Base-by-base conservation (phyloP, 2,797 vertebrate genomes). In the Esox lucius region DNA sequence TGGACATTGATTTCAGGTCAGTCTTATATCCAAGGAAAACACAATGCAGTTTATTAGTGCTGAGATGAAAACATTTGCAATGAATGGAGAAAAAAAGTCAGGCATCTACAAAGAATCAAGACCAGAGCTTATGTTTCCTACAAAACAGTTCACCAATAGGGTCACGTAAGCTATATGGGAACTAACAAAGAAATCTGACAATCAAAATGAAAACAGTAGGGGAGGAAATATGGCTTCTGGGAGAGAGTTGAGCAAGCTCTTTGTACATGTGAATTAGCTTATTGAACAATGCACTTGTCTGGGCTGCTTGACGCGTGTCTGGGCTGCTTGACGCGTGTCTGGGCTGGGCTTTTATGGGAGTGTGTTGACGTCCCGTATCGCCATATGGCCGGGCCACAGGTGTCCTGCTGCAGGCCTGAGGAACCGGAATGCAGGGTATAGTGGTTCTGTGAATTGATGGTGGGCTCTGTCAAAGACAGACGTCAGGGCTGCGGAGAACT, bases 1-100 rank as follows among this genome's bases (percentile, higher is more conserved):
- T 99, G 86, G 97, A 99, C 91, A 98, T 99, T 83, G 97, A 99
- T 92, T 96, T 96, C 92, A 97, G 97, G 98, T 98, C 78, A 61
- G 81, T 75, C 64, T 72, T n/a, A 59, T 33, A 16, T 3, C 24
- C 24, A 16, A 26, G 17, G 2, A 16, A 19, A 19, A 39, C 28
- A 35, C n/a, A 39, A 46, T 53, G 4, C 9, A 71, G 31, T 49
- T 26, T 70, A 17, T 70, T 24, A 49, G 13, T 35, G 53, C 19
- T 61, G 9, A 8, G 19, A 59, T 33, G 15, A 22, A 6, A 42
- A 7, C 6, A 48, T 24, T 49, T 48, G 22, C 0, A 31, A 39
- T 4, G 16, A 7, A 11, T 65, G 70, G 39, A 39, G 9, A 5
- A 42, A 81, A n/a, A 81, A n/a, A 59, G 9, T 19, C 53, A 22